A percentile compares a stretch with the other conserved stretches of the same genome.
phyloP scores from a whole-genome alignment of 2,113 vertebrate genomes.

The Callithrix jacchus region DNA sequence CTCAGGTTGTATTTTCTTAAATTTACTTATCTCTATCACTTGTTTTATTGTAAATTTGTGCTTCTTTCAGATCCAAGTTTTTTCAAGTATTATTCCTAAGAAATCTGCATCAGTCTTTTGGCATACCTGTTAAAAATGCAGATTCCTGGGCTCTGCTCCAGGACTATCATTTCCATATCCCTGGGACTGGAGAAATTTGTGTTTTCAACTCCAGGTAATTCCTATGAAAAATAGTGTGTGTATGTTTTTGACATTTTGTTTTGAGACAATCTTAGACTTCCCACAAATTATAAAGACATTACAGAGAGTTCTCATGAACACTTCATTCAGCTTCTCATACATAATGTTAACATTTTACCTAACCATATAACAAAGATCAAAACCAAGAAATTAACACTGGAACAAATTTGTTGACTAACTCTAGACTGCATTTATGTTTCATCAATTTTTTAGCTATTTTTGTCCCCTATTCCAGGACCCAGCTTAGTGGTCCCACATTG shows the following conservation, averaged over 20 bases:
- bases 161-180: neutral
- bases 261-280: constrained; percentile 9
- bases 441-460: neutral
- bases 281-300: neutral
- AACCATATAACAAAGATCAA: neutral
- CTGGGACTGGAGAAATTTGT: neutral
- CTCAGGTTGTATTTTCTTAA: neutral
- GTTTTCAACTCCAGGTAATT: neutral
- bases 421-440: neutral
- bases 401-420: neutral
- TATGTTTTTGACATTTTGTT: neutral
- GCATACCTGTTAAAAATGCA: neutral
- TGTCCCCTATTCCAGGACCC: neutral
- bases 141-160: neutral
- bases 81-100: neutral
- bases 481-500: neutral
- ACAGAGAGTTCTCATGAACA: neutral
- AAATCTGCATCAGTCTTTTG: neutral
- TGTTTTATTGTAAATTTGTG: neutral
- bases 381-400: neutral
- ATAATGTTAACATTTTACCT: neutral
- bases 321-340: neutral
- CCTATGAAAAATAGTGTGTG: neutral
- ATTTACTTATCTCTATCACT: neutral
- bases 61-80: neutral